Evolutionary conservation across 2,797 vertebrate genomes (phyloP).

Genomic region (Anisognathus igniventris): DNA sequence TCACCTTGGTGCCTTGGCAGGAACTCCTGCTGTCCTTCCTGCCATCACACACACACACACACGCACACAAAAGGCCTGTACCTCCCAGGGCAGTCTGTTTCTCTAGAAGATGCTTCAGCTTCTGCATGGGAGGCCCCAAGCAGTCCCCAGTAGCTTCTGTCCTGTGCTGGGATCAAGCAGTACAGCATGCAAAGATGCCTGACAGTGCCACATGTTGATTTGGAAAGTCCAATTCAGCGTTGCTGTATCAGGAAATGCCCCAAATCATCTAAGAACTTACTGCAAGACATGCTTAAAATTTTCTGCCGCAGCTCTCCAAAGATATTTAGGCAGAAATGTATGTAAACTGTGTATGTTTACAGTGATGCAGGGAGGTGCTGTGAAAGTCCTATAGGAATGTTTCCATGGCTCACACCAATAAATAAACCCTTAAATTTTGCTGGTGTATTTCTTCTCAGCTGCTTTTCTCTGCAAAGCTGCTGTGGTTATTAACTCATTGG

Average conservation of each 20-base stretch:
- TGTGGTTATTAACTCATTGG: background rate
- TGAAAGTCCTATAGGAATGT: background rate
- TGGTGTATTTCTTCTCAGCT: background rate
- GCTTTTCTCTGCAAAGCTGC: background rate
- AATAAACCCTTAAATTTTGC: background rate
- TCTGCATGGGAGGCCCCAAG: background rate
- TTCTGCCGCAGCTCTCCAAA: background rate
- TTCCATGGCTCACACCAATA: background rate
- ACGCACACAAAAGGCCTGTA: accelerated
- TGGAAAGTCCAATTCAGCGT: background rate
- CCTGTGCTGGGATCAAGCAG: background rate
- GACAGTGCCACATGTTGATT: background rate
- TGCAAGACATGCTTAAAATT: background rate
- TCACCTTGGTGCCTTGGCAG: background rate
- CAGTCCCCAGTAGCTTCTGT: background rate
- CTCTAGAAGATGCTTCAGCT: background rate
- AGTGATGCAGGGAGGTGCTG: background rate
- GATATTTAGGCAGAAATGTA: background rate
- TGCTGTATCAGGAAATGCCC: background rate
- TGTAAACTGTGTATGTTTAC: background rate
- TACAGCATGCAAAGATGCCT: background rate
- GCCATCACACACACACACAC: background rate
- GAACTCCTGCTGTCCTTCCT: background rate
- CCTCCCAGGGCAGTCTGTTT: background rate
- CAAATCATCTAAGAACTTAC: background rate